phyloP scores from a whole-genome alignment of 2,797 vertebrate genomes.

The Thamnophis elegans region DNA sequence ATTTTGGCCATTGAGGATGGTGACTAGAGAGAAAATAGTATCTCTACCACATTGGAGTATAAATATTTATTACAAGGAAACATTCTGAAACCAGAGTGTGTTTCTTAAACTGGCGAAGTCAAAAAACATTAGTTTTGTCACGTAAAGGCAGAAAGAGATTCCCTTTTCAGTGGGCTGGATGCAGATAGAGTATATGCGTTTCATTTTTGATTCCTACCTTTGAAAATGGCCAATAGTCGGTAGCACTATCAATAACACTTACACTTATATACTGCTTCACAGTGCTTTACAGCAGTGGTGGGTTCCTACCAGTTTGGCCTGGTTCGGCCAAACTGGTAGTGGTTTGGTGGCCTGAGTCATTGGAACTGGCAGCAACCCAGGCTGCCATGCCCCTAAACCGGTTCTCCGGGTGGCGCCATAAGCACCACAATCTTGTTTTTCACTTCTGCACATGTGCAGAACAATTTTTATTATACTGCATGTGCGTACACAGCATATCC shows the following conservation, averaged over 20 bases:
- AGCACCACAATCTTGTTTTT: no score
- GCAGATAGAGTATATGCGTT: background rate
- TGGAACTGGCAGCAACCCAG: no score
- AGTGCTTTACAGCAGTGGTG: background rate
- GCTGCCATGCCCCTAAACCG: no score
- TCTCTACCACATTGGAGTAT: background rate
- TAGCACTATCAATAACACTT: background rate
- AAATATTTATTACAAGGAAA: background rate
- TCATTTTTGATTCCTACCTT: background rate
- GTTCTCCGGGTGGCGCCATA: no score
- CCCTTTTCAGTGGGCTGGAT: background rate
- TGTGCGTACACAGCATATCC: no score
- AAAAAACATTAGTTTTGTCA: background rate
- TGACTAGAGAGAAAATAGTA: background rate
- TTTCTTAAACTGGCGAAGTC: background rate
- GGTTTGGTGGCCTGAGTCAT: no score
- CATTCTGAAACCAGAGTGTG: background rate
- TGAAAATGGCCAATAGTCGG: background rate
- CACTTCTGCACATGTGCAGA: no score
- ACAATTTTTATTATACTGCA: no score
- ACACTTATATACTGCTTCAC: background rate
- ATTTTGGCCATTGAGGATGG: background rate
- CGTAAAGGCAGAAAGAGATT: background rate
- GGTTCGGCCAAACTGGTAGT: no score
- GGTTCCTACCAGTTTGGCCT: no score